These are phyloP conservation scores for Pteronotus mesoamericanus DNA, from an alignment of 2,797 vertebrate species.

Conservation along the genomic window DNA sequence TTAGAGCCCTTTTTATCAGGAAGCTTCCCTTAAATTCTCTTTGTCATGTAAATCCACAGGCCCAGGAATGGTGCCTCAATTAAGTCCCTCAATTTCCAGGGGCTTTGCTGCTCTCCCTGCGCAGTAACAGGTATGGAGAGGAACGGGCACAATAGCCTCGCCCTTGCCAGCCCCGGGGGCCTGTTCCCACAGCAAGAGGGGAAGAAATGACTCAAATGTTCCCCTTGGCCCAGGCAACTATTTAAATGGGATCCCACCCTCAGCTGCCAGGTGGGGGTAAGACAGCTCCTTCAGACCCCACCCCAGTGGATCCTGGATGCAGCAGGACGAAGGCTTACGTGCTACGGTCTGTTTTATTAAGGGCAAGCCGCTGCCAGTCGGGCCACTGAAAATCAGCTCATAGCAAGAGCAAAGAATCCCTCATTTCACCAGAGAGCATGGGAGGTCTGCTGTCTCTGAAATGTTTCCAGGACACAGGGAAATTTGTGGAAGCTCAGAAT, in stretches of 20 bases:
- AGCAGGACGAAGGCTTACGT: neutral
- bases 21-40: neutral
- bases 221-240: neutral
- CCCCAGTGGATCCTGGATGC: neutral
- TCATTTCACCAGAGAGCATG: neutral
- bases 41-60: neutral
- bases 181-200: neutral
- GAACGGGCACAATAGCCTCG: neutral
- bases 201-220: constrained; percentile 24
- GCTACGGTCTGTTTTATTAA: neutral
- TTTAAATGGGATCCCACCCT: constrained; percentile 20
- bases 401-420: neutral
- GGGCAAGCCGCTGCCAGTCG: neutral
- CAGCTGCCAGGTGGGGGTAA: neutral
- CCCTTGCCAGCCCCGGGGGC: neutral
- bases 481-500: neutral
- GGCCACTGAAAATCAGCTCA: constrained; percentile 40
- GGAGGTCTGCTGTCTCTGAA: neutral
- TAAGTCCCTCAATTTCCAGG: neutral
- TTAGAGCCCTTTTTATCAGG: neutral
- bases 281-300: neutral
- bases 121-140: neutral
- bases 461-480: constrained; percentile 55
- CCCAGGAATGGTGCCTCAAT: neutral
- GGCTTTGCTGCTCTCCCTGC: neutral